Base-by-base conservation (phyloP, 2,113 vertebrate genomes). In the Furnarius figulus region DNA sequence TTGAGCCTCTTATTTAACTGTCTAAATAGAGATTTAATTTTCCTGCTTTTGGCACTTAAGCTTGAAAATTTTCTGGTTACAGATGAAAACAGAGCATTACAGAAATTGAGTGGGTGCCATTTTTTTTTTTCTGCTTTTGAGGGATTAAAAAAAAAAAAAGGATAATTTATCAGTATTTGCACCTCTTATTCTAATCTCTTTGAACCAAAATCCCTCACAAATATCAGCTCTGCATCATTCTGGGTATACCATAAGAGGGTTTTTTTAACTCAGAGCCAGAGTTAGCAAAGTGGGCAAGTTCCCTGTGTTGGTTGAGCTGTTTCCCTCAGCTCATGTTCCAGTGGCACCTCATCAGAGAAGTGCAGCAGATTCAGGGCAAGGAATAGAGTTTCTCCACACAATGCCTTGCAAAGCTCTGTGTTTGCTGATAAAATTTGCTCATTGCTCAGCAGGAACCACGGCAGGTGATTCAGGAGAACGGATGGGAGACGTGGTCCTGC, bases 21-120 rank as follows among this genome's bases (percentile, higher is more conserved):
- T 95, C 93, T 96, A 97, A 94, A 95, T 87, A 97, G 63, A 94
- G 95, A 78, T 84, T 67, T 92, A 40, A 94, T 94, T 95, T 88
- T 66, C 72, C 87, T 95, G 82, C 93, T 94, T 95, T 97, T 95
- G 95, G 93, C 96, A 97, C 87, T 78, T 93, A 67, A 89, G 75
- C 87, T 95, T 85, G 87, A 93, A 96, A 96, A 92, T 94, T 90
- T 88, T 93, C 87, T 88, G 87, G 59, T 88, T 55, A 30, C 78
- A 77, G 90, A 90, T 91, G 87, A 93, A 96, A 95, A 88, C 91
- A 97, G 89, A 95, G 71, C 61, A 76, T 92, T 86, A 80, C 12
- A 88, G 47, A 94, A 96, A 91, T 90, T 63, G 91, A 86, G 39
- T n/a, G 63, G 44, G n/a, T 96, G 90, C 79, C 93, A 91, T 66